phyloP scores from a whole-genome alignment of 2,888 invertebrate species.

The Cerceris ruficornis region DNA sequence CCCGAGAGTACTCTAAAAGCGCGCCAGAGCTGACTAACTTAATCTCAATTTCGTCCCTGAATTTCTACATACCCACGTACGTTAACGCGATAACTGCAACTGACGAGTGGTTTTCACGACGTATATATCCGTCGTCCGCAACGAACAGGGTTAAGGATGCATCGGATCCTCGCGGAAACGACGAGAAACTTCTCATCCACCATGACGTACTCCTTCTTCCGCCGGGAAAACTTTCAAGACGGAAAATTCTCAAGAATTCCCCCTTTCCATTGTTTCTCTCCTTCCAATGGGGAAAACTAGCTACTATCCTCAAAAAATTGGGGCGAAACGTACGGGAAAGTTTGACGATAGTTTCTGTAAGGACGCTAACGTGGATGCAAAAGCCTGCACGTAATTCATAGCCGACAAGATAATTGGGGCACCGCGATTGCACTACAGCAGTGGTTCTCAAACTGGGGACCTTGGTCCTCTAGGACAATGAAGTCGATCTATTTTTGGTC shows the following conservation, averaged over 20 bases:
- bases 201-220: background rate
- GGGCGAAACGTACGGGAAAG: slow-evolving; percentile 28
- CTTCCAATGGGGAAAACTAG: background rate
- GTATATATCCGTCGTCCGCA: too few relatives aligned
- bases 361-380: slow-evolving; percentile 12
- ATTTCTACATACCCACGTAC: too few relatives aligned
- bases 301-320: slow-evolving; percentile 16
- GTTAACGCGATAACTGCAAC: too few relatives aligned
- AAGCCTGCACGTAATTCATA: slow-evolving; percentile 60
- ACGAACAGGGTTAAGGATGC: too few relatives aligned
- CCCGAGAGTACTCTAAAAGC: too few relatives aligned
- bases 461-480: too few relatives aligned
- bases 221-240: background rate
- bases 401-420: slow-evolving; percentile 68
- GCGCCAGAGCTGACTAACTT: too few relatives aligned
- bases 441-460: too few relatives aligned
- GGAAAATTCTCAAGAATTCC: background rate
- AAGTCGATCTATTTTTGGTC: too few relatives aligned
- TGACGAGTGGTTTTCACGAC: too few relatives aligned
- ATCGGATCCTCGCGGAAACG: background rate
- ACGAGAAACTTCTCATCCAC: background rate
- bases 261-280: background rate
- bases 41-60: too few relatives aligned
- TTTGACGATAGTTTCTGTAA: slow-evolving; percentile 5
- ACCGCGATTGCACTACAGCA: slow-evolving; percentile 45